Base-by-base conservation (phyloP, 2,888 invertebrate species). In the Cerastoderma edule region DNA sequence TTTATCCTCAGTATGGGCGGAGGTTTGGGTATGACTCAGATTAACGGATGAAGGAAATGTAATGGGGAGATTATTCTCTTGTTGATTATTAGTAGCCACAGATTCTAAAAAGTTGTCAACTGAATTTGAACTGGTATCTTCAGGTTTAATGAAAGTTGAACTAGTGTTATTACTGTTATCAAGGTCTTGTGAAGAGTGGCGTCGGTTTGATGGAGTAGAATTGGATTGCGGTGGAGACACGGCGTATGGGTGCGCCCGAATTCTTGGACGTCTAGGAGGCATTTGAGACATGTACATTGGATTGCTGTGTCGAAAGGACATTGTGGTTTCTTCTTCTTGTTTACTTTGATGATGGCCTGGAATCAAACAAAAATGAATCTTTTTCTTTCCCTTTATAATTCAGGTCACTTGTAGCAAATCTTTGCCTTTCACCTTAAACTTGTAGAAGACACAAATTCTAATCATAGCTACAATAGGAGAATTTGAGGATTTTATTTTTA, bases 61-160 rank as follows among this genome's bases (percentile, higher is more conserved):
- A 3, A 22, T 10, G 50, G 50, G 4, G 4, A 22, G 50, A 66
- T 66, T 35, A 30, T 32, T 22, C 39, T 60, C 39, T 27, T 24
- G n/a, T 8, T 28, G 33, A 64, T 28, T 30, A 46, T 28, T 32
- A 33, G 28, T 19, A 5, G 66, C 50, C 16, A 67, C 73, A 50
- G 60, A 63, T 30, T 67, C 63, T 28, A 72, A 30, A 30, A 67
- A 73, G 33, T 73, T 73, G 48, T 68, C 73, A 10, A 28, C 44
- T 27, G 39, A 53, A 22, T 64, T 50, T 35, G 24, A 35, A 28
- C 44, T 56, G 44, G 64, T 54, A 0, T 53, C 39, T 64, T 73
- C 66, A 32, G 50, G n/a, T 50, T 66, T 66, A 24, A 33, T 13
- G 50, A 48, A 48, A 35, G 35, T 10, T 50, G 48, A 32, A 22